A percentile compares a stretch with the other conserved stretches of the same genome.
These are phyloP conservation scores for Nymphalis urticae DNA, from an alignment of 2,888 invertebrate species.

Conservation along the genomic window DNA sequence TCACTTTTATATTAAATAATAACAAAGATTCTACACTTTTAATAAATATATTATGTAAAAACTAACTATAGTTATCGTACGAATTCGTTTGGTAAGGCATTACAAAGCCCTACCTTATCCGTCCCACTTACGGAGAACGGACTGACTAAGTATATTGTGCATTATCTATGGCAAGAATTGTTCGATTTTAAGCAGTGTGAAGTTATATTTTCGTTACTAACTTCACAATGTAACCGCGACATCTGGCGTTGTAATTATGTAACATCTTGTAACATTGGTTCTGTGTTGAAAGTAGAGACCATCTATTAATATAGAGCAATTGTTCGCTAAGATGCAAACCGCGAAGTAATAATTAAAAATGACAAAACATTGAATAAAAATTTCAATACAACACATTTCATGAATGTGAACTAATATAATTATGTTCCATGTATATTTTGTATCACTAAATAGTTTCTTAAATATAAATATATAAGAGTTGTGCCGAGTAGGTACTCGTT, in stretches of 20 bases:
- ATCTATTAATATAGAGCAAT: too few relatives aligned
- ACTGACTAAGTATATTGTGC: constrained; percentile 26
- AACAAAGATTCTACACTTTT: constrained; percentile 28
- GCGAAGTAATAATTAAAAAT: too few relatives aligned
- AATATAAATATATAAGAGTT: too few relatives aligned
- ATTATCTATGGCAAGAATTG: constrained; percentile 26
- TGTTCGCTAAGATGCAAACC: too few relatives aligned
- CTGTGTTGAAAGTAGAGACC: background rate
- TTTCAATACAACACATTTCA: too few relatives aligned
- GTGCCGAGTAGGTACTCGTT: too few relatives aligned
- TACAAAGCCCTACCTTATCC: constrained; percentile 43
- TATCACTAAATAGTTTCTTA: too few relatives aligned
- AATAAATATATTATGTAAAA: constrained; percentile 17
- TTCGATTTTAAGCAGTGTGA: constrained; percentile 28
- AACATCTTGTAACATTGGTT: constrained; percentile 7
- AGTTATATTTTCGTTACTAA: constrained; percentile 15
- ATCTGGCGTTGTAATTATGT: constrained; percentile 6
- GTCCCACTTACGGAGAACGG: constrained; percentile 36
- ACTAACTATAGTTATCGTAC: constrained; percentile 39
- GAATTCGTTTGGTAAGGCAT: constrained; percentile 45
- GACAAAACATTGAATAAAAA: too few relatives aligned
- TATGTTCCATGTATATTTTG: too few relatives aligned
- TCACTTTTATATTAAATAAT: constrained; percentile 54
- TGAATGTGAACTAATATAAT: too few relatives aligned
- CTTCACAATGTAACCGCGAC: constrained; percentile 19